Base-by-base conservation (phyloP, 1,140 invertebrate species). In the Aphidius ervi region DNA sequence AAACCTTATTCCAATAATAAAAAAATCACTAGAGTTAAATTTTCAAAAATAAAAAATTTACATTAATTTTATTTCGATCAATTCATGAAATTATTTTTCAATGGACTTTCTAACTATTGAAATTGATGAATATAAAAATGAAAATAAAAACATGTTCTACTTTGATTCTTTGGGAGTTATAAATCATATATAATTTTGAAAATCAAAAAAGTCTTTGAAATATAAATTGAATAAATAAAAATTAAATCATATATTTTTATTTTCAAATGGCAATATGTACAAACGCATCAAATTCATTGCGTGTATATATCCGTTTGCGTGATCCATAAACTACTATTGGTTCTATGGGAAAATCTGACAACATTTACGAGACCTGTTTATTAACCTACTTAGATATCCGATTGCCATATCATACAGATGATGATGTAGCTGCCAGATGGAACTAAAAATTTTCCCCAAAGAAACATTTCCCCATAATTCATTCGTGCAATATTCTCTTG, bases 341-440 rank as follows among this genome's bases (percentile, higher is more conserved):
- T 68, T 69, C 65, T 72, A 64, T 67, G 70, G 68, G 70, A 72
- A 70, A 70, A 23, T 58, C 68, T 31, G 53, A 39, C 62, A 66
- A 65, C 67, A 74, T 74, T 60, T 71, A 73, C 65, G 64, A 67
- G 60, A 56, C 58, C 66, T 63, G 67, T 74, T 74, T 69, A 74
- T 74, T 72, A 73, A 70, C 63, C 67, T 68, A 73, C 61, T 69
- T 70, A 71, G 66, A 64, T 67, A 69, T 48, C 63, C 56, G 60
- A 68, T 69, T 68, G 56, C 60, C 46, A 43, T 54, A 41, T 43
- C 43, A 43, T 9, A 49, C 65, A 67, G 64, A 71, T 69, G 66
- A 64, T 69, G 64, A 68, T 70, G 64, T 70, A 68, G 63, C 61
- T 55, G 10, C 53, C 16, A 31, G 9, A 37, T 46, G 39, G 41